phyloP scores from a whole-genome alignment of 2,888 invertebrate genomes.

The Chaitophorus viminalis region DNA sequence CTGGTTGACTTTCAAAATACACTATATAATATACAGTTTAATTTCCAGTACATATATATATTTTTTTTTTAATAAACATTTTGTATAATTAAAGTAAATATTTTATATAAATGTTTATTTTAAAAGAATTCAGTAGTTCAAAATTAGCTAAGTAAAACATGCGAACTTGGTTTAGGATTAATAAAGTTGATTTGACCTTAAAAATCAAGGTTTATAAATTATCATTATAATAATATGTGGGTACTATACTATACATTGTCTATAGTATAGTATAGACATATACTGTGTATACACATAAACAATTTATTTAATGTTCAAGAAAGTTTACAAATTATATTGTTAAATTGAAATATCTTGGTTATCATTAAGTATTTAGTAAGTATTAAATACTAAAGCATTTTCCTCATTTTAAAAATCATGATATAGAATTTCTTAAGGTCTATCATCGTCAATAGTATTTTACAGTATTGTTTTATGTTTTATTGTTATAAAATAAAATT shows the following conservation, averaged over 20 bases:
- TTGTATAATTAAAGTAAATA: too few relatives aligned
- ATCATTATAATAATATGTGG: background rate
- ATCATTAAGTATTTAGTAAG: background rate
- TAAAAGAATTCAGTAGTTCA: too few relatives aligned
- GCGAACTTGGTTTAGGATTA: background rate
- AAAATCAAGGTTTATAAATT: background rate
- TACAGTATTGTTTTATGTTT: background rate
- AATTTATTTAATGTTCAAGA: background rate
- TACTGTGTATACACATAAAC: too few relatives aligned
- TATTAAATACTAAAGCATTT: background rate
- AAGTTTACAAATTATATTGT: background rate
- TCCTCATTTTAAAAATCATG: background rate
- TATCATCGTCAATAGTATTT: background rate
- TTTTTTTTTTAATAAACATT: too few relatives aligned
- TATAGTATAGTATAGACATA: background rate
- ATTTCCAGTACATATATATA: too few relatives aligned
- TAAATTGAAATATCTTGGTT: background rate
- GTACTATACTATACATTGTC: background rate
- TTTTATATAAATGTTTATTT: too few relatives aligned
- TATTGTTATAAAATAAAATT: background rate
- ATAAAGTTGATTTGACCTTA: background rate
- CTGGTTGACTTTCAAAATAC: too few relatives aligned
- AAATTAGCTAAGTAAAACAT: too few relatives aligned
- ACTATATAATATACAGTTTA: too few relatives aligned
- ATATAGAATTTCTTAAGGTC: background rate